phyloP scores from a whole-genome alignment of 2,113 vertebrate species.

The Plecotus auritus region DNA sequence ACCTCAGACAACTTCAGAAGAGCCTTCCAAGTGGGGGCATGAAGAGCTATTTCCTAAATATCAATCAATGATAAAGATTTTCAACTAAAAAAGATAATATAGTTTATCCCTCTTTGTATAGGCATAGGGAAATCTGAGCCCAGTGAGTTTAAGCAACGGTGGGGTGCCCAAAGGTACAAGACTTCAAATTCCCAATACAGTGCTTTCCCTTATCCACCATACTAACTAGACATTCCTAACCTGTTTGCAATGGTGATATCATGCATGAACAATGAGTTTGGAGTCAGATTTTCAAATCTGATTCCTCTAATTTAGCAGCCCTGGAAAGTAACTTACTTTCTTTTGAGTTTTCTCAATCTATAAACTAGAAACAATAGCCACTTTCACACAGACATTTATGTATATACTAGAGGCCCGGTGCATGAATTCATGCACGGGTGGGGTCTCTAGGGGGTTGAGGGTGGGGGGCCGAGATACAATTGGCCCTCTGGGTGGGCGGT shows the following conservation, averaged over 20 bases:
- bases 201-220: neutral
- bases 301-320: neutral
- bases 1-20: slow-evolving; percentile 9
- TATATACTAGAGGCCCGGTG: neutral
- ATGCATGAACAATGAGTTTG: neutral
- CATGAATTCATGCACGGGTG: too few species aligned
- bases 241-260: neutral
- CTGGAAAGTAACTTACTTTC: neutral
- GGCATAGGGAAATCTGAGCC: neutral
- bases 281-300: slow-evolving; percentile 3
- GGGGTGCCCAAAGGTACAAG: neutral
- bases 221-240: neutral
- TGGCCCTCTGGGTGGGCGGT: fast-evolving
- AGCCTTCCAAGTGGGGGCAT: neutral
- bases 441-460: too few species aligned
- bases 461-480: too few species aligned
- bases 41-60: neutral
- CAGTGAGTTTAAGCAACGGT: neutral
- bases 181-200: neutral
- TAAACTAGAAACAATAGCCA: neutral
- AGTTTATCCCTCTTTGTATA: neutral
- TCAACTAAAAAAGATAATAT: neutral
- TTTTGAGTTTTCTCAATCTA: neutral
- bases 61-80: neutral
- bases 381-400: neutral